phyloP scores from a whole-genome alignment of 2,113 vertebrate genomes.

The Muntiacus reevesi region DNA sequence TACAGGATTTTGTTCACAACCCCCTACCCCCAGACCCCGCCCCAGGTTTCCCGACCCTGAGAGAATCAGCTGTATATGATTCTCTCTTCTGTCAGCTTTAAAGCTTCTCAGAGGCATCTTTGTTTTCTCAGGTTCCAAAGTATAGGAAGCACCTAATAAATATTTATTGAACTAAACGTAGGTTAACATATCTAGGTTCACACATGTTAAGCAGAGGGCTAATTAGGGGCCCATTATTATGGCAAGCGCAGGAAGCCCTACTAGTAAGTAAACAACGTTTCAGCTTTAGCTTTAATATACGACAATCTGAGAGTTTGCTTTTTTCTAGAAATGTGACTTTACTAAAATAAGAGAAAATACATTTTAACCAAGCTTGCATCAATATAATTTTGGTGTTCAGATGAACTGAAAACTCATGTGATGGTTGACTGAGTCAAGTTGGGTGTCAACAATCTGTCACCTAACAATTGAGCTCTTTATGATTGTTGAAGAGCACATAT shows the following conservation, averaged over 20 bases:
- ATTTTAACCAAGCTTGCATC: constrained; percentile 29
- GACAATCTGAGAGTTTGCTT: neutral
- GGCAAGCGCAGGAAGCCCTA: neutral
- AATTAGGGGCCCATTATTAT: neutral
- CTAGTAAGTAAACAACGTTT: neutral
- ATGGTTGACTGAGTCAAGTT: constrained; percentile 50
- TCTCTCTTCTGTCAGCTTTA: neutral
- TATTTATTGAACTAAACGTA: neutral
- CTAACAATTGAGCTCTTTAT: constrained; percentile 50
- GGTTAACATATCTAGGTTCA: neutral
- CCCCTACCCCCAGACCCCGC: too few species aligned
- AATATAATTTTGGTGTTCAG: constrained; percentile 43
- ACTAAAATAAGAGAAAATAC: constrained; percentile 45
- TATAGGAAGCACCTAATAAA: neutral
- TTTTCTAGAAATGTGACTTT: constrained; percentile 19
- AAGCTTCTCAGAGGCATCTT: neutral
- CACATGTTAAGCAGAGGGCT: neutral
- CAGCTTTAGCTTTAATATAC: neutral
- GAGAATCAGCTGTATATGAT: neutral
- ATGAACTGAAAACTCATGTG: constrained; percentile 30
- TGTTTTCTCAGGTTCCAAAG: neutral
- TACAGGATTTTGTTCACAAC: neutral
- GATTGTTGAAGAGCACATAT: constrained; percentile 63
- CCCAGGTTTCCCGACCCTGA: too few species aligned
- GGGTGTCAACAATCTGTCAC: constrained; percentile 52